Conservation (phyloP, 2,797 vertebrate genomes). For the Poecilia wingei region DNA sequence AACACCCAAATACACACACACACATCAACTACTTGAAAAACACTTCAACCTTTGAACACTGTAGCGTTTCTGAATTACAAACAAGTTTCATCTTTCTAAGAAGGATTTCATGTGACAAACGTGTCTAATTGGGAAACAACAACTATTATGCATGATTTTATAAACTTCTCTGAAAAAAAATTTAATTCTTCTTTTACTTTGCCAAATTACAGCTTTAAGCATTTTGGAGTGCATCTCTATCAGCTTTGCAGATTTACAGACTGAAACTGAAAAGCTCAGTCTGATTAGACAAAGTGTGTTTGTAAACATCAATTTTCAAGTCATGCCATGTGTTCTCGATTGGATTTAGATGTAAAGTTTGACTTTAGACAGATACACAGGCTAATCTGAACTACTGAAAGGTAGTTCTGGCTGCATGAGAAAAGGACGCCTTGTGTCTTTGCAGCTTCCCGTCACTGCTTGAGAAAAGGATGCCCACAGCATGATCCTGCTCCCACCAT, state of each 20-base stretch:
- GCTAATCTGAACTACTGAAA: background rate
- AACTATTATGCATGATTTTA: background rate
- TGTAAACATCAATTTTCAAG: background rate
- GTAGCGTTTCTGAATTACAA: background rate
- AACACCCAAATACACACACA: background rate
- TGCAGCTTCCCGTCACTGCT: background rate
- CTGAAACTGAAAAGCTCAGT: background rate
- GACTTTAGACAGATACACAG: background rate
- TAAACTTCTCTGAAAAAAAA: background rate
- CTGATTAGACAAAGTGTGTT: background rate
- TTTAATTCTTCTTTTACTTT: background rate
- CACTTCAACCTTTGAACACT: background rate
- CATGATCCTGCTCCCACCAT: background rate
- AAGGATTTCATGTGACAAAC: background rate
- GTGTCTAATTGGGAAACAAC: background rate
- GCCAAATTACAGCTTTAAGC: background rate
- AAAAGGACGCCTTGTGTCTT: background rate
- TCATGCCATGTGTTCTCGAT: background rate
- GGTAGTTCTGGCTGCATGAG: background rate
- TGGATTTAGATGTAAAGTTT: background rate
- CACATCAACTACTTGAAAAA: conserved; percentile 18
- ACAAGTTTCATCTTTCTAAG: background rate
- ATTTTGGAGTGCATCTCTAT: background rate
- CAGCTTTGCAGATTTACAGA: background rate
- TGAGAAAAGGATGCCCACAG: background rate